Evolutionary conservation across 1,140 invertebrate species (phyloP), one percentile per base, ranked within the genome.

Genomic region (Lordiphosa stackelbergi): DNA sequence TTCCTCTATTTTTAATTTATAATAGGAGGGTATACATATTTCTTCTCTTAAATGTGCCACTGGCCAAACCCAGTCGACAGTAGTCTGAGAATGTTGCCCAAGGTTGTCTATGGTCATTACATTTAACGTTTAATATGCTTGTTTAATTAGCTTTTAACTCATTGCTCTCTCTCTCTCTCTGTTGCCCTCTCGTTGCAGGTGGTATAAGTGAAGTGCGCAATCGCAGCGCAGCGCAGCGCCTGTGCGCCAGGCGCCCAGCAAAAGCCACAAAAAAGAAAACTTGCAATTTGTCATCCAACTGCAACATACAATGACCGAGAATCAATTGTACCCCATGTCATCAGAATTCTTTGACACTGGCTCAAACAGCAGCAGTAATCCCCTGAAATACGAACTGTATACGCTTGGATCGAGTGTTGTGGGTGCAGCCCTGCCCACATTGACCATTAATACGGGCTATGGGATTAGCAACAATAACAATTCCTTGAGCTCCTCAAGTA

Each of bases 271-370:
- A 9, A 19, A 16, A 5, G 31, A 2, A 2, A 31, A 43, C 11
- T 51, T 8, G 19, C 5, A 46, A 12, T 47, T 11, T 11, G 31
- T 51, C 1, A 31, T 38, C 4, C 38, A 11, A 10, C 38, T 45
- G 22, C 19, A 1, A 12, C 5, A 43, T 45, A 53, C 66, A 69
- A 87, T 87, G 85, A 87, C 85, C 60, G 85, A 87, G 64, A 87
- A 86, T 73, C 85, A 87, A 69, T 28, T 87, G 60, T 87, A 77
- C 70, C 65, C 85, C 69, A 86, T 87, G 85, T 87, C 85, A 65
- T 83, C 85, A 63, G 85, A 87, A 61, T 81, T 87, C 70, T 87
- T 87, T 78, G 85, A 87, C 74, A 86, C 63, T 34, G 83, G 85
- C 56, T 87, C 85, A 12, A 86, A 87, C 46, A 87, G 85, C 58